These are phyloP conservation scores for Heliconius ismenius DNA, from an alignment of 2,888 invertebrate genomes.

Conservation along the genomic window DNA sequence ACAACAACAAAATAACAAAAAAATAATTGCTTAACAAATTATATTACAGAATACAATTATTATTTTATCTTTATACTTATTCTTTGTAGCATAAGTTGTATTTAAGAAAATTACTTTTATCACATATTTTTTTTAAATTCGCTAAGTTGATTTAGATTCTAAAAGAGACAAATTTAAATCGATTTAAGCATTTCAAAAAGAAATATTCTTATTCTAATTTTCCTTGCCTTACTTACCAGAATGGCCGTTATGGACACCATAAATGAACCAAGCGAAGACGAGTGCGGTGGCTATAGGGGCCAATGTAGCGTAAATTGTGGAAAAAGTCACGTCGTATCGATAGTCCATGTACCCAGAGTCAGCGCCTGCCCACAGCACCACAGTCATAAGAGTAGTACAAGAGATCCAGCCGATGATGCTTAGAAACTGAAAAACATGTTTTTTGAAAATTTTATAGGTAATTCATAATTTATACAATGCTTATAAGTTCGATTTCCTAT, in stretches of 20 bases:
- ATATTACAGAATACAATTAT: background rate
- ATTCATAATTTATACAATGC: background rate
- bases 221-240: slow-evolving; percentile 69
- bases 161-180: too few species aligned
- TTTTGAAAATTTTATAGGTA: background rate
- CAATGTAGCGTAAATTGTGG: slow-evolving; percentile 84
- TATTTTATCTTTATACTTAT: background rate
- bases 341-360: slow-evolving; percentile 82
- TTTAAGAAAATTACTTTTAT: background rate
- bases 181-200: too few species aligned
- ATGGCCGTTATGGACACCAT: slow-evolving; percentile 81
- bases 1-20: background rate
- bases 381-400: slow-evolving; percentile 65
- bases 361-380: slow-evolving; percentile 84
- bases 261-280: slow-evolving; percentile 84
- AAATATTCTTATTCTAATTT: background rate
- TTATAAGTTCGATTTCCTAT: background rate
- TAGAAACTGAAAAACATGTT: slow-evolving; percentile 63
- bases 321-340: slow-evolving; percentile 82
- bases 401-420: slow-evolving; percentile 80
- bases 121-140: background rate
- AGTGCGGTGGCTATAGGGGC: slow-evolving; percentile 84
- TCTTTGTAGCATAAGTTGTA: background rate
- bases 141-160: too few species aligned
- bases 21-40: too few species aligned